Conservation (phyloP, 2,113 vertebrate genomes). For the Cranoglanis bouderius region DNA sequence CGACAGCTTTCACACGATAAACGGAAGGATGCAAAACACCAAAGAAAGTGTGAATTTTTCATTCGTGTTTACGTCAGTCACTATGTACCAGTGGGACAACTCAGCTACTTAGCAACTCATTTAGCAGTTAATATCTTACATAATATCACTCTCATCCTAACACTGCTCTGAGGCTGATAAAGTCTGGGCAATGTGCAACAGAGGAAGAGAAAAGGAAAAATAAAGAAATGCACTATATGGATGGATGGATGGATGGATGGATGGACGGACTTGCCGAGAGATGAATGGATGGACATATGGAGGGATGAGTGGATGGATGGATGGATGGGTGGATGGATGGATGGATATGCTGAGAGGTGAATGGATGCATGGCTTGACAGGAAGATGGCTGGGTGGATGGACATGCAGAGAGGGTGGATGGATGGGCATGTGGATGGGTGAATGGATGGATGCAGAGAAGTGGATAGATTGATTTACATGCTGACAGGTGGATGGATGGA, state of each 20-base stretch:
- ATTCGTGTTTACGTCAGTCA: conserved; percentile 19
- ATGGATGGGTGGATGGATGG: not conserved
- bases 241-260: not conserved
- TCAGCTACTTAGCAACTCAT: conserved; percentile 28
- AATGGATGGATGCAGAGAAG: not conserved
- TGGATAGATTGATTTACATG: not conserved
- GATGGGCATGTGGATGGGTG: too few species aligned
- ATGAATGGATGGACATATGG: not conserved
- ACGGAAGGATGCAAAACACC: conserved; percentile 10
- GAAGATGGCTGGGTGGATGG: not conserved
- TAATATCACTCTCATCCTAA: conserved; percentile 14
- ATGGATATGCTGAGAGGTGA: not conserved
- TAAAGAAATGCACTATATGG: not conserved
- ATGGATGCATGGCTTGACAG: not conserved
- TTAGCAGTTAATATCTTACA: conserved; percentile 19
- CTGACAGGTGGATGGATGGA: not conserved
- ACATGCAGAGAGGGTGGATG: not conserved
- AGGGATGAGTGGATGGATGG: not conserved
- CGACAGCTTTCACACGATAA: conserved; percentile 26
- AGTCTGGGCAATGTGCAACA: not conserved
- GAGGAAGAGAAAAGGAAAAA: not conserved
- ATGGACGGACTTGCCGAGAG: not conserved
- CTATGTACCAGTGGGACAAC: conserved; percentile 13
- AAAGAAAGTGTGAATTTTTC: conserved; percentile 32
- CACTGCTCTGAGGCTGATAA: not conserved